Percentiles rank a stretch among this genome's conserved stretches.
Conservation (phyloP, 64 coral and sea anemone species). For the Montipora sp. region DNA sequence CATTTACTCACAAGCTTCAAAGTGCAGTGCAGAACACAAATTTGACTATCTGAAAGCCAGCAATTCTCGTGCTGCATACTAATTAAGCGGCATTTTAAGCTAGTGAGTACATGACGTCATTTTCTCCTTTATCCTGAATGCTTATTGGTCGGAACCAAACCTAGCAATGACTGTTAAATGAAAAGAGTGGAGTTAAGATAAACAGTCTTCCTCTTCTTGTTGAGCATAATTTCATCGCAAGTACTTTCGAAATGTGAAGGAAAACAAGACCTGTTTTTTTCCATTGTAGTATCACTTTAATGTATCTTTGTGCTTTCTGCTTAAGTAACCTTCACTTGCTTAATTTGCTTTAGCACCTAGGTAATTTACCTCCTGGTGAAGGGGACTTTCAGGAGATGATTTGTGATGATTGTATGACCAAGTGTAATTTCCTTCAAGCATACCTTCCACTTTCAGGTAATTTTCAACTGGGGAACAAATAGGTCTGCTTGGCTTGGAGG, state of each 20-base stretch:
- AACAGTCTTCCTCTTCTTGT: too few relatives aligned
- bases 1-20: too few relatives aligned
- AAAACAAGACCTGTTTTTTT: too few relatives aligned
- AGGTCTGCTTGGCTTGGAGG: background rate
- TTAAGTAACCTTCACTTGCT: background rate
- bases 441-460: constrained; percentile 86
- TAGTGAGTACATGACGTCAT: too few relatives aligned
- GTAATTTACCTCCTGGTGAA: constrained; percentile 72
- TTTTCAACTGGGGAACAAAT: background rate
- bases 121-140: too few relatives aligned
- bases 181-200: background rate
- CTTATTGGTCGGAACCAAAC: too few relatives aligned
- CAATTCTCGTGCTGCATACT: background rate
- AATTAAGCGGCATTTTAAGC: too few relatives aligned
- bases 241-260: too few relatives aligned
- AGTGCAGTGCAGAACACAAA: too few relatives aligned
- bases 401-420: constrained; percentile 89
- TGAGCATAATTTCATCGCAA: too few relatives aligned
- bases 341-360: constrained; percentile 72
- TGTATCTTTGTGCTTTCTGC: background rate
- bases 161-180: background rate
- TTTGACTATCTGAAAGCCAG: background rate
- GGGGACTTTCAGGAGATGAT: constrained; percentile 99
- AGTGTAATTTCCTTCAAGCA: constrained; percentile 82
- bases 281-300: background rate